Evolutionary conservation across 2,113 vertebrate species (phyloP), one percentile per base, ranked within the genome.

Genomic region (Pteropus alecto): DNA sequence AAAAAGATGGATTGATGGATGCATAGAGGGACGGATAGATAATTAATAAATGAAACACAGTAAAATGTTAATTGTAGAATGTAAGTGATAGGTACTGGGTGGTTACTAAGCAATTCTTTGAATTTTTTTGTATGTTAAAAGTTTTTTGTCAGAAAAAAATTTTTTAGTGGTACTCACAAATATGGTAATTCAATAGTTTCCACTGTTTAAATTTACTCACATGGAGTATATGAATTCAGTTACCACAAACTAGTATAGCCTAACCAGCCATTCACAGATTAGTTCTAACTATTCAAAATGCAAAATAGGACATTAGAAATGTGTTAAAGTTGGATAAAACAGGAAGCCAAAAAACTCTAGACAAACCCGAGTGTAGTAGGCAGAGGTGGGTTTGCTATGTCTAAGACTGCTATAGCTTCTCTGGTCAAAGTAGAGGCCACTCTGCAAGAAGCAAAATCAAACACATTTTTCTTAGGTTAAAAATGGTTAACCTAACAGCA

Each of bases 351-450:
- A 63, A 81, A 87, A 56, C 83, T 9, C 85, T 0, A 68, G 95
- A 99, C 99, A 98, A 97, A 99, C 99, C 98, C 98, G 94, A 98
- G 97, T 67, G 86, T 77, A 96, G 97, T 95, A 98, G 94, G 98
- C 95, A 95, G 98, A 97, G 95, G 97, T 79, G 43, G 98, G 98
- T 98, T 99, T 99, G 98, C 98, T 99, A 98, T 98, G 99, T 98
- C 98, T 99, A 97, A 99, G 98, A 98, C 99, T 99, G 99, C 97
- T 99, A 98, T 99, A 99, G 98, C 99, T 99, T 99, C 99, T 99
- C 97, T 99, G 99, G 99, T 99, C 99, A 84, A 99, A 99, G 98
- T 99, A 99, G 97, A 99, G 98, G 98, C 99, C 99, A 97, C 99
- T 99, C 99, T 99, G 98, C 92, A 98, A 97, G 98, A 97, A 93